Percentiles rank a stretch among this genome's conserved stretches.
These are phyloP conservation scores for Drosophila mettleri DNA, from an alignment of 2,888 invertebrate genomes.

Conservation along the genomic window DNA sequence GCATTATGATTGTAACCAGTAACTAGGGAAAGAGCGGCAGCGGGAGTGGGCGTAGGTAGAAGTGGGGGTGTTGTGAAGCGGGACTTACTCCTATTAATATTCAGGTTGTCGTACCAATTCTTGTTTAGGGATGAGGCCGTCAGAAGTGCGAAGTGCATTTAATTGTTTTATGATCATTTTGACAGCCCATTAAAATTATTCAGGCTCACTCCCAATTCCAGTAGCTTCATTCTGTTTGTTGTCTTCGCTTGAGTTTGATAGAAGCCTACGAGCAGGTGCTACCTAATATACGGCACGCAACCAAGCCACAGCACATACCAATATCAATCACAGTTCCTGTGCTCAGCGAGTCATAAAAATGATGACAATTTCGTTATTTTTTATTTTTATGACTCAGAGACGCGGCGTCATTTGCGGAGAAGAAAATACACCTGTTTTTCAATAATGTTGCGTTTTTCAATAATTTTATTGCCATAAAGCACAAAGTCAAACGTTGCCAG, in stretches of 20 bases:
- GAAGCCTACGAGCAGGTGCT: slow-evolving; percentile 52
- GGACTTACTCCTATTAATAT: slow-evolving; percentile 1
- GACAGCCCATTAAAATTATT: slow-evolving; percentile 74
- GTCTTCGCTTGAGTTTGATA: slow-evolving; percentile 1
- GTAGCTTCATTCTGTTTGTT: slow-evolving; percentile 36
- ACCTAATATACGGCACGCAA: slow-evolving; percentile 74
- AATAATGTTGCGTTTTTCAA: slow-evolving; percentile 55
- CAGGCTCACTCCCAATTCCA: slow-evolving; percentile 33
- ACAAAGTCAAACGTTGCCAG: slow-evolving; percentile 66
- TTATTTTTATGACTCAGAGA: slow-evolving; percentile 64
- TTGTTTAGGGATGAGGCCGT: not conserved
- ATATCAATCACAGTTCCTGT: slow-evolving; percentile 14
- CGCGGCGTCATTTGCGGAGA: slow-evolving; percentile 55
- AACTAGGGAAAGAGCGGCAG: not conserved
- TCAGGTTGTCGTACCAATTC: slow-evolving; percentile 15
- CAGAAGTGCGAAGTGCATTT: slow-evolving; percentile 66
- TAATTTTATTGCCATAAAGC: slow-evolving; percentile 70
- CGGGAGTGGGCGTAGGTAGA: no score
- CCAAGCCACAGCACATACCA: slow-evolving; percentile 14
- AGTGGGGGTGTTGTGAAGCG: slow-evolving; percentile 1
- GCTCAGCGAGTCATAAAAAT: slow-evolving; percentile 66
- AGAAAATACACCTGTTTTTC: slow-evolving; percentile 45
- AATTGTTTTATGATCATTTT: slow-evolving; percentile 80
- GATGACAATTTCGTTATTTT: slow-evolving; percentile 77
- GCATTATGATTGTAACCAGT: slow-evolving; percentile 17